Evolutionary conservation across 2,797 vertebrate species (phyloP).

Genomic region (Danionella dracula): DNA sequence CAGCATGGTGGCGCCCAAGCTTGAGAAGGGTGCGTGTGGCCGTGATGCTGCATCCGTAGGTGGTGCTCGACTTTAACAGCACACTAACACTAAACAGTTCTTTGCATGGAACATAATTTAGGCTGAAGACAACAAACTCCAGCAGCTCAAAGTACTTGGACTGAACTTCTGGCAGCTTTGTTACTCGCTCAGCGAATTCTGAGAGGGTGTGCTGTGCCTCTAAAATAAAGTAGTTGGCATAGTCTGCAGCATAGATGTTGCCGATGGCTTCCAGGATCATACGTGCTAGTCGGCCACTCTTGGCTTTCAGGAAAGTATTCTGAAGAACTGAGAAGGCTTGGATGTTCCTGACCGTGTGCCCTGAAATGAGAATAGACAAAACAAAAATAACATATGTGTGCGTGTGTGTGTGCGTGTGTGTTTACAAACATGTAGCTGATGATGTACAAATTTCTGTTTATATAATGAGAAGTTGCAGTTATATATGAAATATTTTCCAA

Average conservation of each 20-base stretch:
- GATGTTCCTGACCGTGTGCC: slow-evolving; percentile 91
- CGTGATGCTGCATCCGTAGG: slow-evolving; percentile 86
- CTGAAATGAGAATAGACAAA: slow-evolving; percentile 51
- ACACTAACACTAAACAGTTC: slow-evolving; percentile 97
- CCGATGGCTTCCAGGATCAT: slow-evolving; percentile 91
- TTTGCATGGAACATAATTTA: slow-evolving; percentile 98
- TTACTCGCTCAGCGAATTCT: slow-evolving; percentile 91
- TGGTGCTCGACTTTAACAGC: slow-evolving; percentile 88
- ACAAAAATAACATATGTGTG: too few species aligned
- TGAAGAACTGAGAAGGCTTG: slow-evolving; percentile 95
- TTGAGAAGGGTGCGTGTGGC: slow-evolving; percentile 88
- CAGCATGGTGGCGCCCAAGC: slow-evolving; percentile 85
- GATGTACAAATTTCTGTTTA: too few species aligned
- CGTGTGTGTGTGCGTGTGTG: too few species aligned
- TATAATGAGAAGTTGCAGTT: too few species aligned
- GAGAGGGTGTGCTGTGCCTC: slow-evolving; percentile 95
- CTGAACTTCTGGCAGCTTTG: slow-evolving; percentile 86
- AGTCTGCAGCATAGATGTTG: slow-evolving; percentile 89
- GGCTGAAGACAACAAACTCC: slow-evolving; percentile 92
- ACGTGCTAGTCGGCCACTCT: slow-evolving; percentile 83
- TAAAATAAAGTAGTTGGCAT: slow-evolving; percentile 94
- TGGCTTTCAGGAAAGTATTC: slow-evolving; percentile 91
- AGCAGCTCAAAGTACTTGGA: slow-evolving; percentile 94
- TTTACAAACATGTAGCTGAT: too few species aligned
- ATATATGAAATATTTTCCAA: too few species aligned